Evolutionary conservation across 2,113 vertebrate genomes (phyloP).

Genomic region (Perca schrenkii): DNA sequence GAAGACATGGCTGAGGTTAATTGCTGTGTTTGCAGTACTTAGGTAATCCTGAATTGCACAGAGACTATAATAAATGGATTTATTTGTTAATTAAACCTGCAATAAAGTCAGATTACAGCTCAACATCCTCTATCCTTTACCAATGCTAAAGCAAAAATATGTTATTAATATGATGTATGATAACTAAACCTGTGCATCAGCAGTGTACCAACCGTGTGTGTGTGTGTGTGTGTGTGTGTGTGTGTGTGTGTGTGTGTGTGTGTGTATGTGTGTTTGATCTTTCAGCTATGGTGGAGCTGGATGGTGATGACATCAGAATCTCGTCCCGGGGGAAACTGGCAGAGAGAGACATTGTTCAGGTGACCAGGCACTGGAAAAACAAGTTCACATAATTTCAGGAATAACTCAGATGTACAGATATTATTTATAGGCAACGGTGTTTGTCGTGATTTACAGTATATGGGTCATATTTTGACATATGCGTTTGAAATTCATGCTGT

Average conservation of each 20-base stretch:
- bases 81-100: slow-evolving; percentile 61
- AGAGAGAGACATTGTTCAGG: slow-evolving; percentile 96
- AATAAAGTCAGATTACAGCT: slow-evolving; percentile 33
- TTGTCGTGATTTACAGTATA: not conserved
- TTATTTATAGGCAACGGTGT: not conserved
- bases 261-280: slow-evolving; percentile 27
- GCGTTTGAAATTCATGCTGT: not conserved
- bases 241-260: slow-evolving; percentile 16
- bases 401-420: not conserved
- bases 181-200: slow-evolving; percentile 2
- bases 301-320: slow-evolving; percentile 93
- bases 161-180: not conserved
- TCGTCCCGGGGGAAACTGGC: slow-evolving; percentile 93
- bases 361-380: slow-evolving; percentile 66
- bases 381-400: not conserved
- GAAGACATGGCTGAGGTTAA: slow-evolving; percentile 69
- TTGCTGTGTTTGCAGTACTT: slow-evolving; percentile 65
- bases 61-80: slow-evolving; percentile 40
- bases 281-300: slow-evolving; percentile 95
- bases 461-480: slow-evolving; percentile 5
- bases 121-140: not conserved
- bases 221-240: slow-evolving; percentile 1
- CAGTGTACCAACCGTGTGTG: not conserved
- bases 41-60: slow-evolving; percentile 61
- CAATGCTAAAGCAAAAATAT: not conserved